A percentile compares a stretch with the other conserved stretches of the same genome.
Conservation (phyloP, 2,797 vertebrate genomes). For the Aeoliscus strigatus region DNA sequence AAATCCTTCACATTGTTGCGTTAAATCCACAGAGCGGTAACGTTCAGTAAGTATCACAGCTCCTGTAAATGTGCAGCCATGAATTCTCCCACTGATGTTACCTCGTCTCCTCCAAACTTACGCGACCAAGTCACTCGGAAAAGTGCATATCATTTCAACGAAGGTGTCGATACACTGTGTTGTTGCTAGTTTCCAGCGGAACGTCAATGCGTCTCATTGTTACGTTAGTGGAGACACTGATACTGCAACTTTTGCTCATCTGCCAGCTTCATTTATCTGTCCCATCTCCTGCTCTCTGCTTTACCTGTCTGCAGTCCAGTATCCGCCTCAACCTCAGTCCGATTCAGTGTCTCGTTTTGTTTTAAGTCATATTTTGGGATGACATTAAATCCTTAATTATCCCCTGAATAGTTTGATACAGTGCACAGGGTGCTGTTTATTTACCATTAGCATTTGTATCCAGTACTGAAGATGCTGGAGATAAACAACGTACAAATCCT, state of each 20-base stretch:
- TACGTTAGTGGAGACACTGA: slow-evolving; percentile 1
- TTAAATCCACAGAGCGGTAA: neutral
- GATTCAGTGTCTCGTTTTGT: neutral
- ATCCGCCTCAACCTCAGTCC: neutral
- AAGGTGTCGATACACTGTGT: neutral
- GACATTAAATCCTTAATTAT: too few relatives aligned
- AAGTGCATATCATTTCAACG: slow-evolving; percentile 19
- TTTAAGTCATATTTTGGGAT: too few relatives aligned
- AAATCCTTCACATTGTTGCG: neutral
- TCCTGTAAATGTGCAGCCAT: slow-evolving; percentile 1
- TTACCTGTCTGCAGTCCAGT: slow-evolving; percentile 33
- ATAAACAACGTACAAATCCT: too few relatives aligned
- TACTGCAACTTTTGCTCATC: slow-evolving; percentile 33
- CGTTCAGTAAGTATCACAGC: neutral
- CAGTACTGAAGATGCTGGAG: neutral
- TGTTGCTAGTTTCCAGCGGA: neutral
- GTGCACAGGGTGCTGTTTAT: too few relatives aligned
- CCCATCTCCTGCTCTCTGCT: slow-evolving; percentile 4
- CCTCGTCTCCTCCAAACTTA: slow-evolving; percentile 46
- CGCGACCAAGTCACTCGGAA: slow-evolving; percentile 22
- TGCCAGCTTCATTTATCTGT: slow-evolving; percentile 14
- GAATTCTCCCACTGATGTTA: slow-evolving; percentile 25
- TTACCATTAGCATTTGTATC: too few relatives aligned
- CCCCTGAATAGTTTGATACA: too few relatives aligned
- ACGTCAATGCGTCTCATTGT: neutral